Percentiles rank a stretch among this genome's conserved stretches.
These are phyloP conservation scores for Scopus umbretta DNA, from an alignment of 2,113 vertebrate genomes.

Conservation along the genomic window DNA sequence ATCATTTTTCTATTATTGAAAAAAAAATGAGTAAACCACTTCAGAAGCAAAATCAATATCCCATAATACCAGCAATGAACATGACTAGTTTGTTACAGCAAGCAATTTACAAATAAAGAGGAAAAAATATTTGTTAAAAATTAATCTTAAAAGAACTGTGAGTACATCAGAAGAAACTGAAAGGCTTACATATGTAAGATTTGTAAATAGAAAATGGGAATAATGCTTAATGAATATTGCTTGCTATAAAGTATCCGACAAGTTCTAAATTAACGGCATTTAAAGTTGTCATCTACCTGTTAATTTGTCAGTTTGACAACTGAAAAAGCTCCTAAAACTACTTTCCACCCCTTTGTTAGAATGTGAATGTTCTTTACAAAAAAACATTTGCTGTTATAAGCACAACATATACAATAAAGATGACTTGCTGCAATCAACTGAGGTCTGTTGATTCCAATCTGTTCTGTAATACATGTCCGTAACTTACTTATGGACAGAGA, in stretches of 20 bases:
- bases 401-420: not conserved
- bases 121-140: not conserved
- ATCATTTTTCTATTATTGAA: not conserved
- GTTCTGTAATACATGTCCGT: rapidly evolving
- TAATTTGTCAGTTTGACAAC: not conserved
- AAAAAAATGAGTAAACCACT: not conserved
- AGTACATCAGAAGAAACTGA: not conserved
- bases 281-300: not conserved
- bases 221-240: not conserved
- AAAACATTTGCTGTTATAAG: not conserved
- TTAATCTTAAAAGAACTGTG: not conserved
- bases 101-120: not conserved
- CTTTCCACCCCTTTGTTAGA: not conserved
- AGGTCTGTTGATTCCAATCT: not conserved
- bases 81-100: not conserved
- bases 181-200: not conserved
- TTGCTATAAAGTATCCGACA: not conserved
- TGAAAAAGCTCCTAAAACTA: not conserved
- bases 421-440: not conserved
- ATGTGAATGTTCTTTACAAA: not conserved
- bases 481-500: not conserved
- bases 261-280: not conserved
- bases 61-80: not conserved
- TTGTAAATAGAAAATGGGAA: not conserved
- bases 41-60: not conserved